Evolutionary conservation across 2,797 vertebrate species (phyloP), one percentile per base, ranked within the genome.

Genomic region (Nyctalus aviator): DNA sequence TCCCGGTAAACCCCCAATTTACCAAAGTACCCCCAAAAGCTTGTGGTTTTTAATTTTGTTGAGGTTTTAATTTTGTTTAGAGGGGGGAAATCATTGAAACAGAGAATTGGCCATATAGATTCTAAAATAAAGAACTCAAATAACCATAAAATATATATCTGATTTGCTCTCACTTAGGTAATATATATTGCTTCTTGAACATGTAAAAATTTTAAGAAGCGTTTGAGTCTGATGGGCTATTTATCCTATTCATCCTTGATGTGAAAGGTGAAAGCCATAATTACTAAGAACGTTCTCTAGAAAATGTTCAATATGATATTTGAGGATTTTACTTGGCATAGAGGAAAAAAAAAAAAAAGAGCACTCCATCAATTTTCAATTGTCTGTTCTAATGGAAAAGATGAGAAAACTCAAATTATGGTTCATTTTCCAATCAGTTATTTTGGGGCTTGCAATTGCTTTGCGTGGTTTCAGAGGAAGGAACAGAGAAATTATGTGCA

Each of bases 31-130:
- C 15, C 41, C 23, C 32, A 68, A 23, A 23, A 76, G 17, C 14
- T 53, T 83, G 18, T 59, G 21, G 21, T 21, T 89, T 82, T 72
- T 48, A 66, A 35, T 35, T 5, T 50, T 71, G 32, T 86, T 75
- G 32, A 82, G 2, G 50, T 86, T 93, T 93, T 93, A 44, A 78
- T 85, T 92, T 68, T 83, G 71, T 90, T 89, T 66, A 55, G 32
- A 20, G 23, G 9, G 18, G 32, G 59, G 55, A 41, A 32, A 75
- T 46, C 30, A 66, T 5, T 66, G 53, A 84, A 84, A 84, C 25
- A 83, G 50, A 88, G 27, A 95, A 86, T 72, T 77, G 69, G 30
- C 76, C 71, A 66, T 32, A 86, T 37, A 77, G 46, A 35, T 57
- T 7, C 30, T 75, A 92, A 78, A 21, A 59, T n/a, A 84, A 89